Conservation (phyloP, 1,140 invertebrate genomes). For the Cataglyphis hispanica region DNA sequence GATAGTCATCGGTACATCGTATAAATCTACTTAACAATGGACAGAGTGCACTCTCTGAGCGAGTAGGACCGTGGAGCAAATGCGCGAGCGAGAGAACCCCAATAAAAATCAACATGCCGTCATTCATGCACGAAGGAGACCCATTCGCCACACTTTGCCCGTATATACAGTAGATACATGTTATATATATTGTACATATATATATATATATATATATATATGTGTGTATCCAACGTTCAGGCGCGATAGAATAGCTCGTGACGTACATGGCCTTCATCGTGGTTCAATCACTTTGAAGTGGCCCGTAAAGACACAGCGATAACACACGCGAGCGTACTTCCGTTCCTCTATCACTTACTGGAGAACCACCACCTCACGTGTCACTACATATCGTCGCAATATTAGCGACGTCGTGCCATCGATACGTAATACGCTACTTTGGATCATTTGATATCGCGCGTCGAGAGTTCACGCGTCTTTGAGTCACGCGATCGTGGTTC, state of each 20-base stretch:
- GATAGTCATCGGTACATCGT: conserved; percentile 75
- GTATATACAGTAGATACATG: background rate
- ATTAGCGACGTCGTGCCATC: conserved; percentile 8
- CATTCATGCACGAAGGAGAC: conserved; percentile 59
- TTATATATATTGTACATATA: background rate
- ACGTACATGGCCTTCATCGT: conserved; percentile 42
- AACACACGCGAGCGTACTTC: background rate
- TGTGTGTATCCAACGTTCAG: background rate
- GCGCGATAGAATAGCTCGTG: conserved; percentile 42
- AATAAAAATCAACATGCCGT: conserved; percentile 72
- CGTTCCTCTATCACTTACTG: background rate
- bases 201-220: conserved; percentile 15
- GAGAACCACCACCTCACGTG: background rate
- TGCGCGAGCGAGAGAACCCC: conserved; percentile 59
- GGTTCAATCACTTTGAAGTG: conserved; percentile 58
- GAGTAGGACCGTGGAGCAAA: conserved; percentile 53
- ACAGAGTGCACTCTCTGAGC: conserved; percentile 65
- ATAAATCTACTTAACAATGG: conserved; percentile 76
- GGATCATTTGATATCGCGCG: conserved; percentile 25
- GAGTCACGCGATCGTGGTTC: conserved; percentile 37
- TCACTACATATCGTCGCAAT: background rate
- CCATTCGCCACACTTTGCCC: conserved; percentile 52
- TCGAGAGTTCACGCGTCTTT: conserved; percentile 19
- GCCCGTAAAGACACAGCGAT: conserved; percentile 41
- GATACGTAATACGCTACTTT: conserved; percentile 51